These are phyloP conservation scores for Drosophila mayaguana DNA, from an alignment of 2,888 invertebrate genomes.

Conservation along the genomic window DNA sequence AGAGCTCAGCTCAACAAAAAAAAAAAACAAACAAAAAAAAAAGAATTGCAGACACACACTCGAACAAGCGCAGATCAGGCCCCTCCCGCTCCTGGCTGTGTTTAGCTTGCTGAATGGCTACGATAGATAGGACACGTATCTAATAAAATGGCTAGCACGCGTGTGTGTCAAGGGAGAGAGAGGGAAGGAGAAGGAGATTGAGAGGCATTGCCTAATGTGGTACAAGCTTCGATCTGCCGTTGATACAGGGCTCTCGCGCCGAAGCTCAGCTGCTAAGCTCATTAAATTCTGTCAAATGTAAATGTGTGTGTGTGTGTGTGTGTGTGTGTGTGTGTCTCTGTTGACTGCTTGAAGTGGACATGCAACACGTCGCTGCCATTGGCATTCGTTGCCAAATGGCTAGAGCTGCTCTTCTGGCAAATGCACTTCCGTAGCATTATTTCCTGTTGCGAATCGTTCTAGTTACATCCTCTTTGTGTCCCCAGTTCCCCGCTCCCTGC, in stretches of 20 bases:
- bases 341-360: constrained; percentile 22
- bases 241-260: constrained; percentile 45
- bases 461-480: not conserved
- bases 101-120: constrained; percentile 22
- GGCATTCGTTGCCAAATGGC: constrained; percentile 18
- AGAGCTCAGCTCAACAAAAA: constrained; percentile 7
- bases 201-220: constrained; percentile 27
- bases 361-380: constrained; percentile 77
- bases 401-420: constrained; percentile 50
- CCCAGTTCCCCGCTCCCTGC: not conserved
- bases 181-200: not conserved
- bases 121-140: constrained; percentile 76
- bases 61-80: constrained; percentile 3
- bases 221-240: constrained; percentile 59
- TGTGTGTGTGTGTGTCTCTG: constrained; percentile 5
- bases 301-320: constrained; percentile 50
- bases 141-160: constrained; percentile 75
- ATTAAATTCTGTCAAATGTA: constrained; percentile 79
- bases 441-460: constrained; percentile 55
- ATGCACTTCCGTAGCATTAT: constrained; percentile 72
- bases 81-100: not conserved
- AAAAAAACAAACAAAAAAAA: not conserved
- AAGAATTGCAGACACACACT: not conserved
- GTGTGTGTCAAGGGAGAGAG: constrained; percentile 20
- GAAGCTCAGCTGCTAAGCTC: constrained; percentile 52